Evolutionary conservation across 2,888 invertebrate species (phyloP).

Genomic region (Dicycla oo): DNA sequence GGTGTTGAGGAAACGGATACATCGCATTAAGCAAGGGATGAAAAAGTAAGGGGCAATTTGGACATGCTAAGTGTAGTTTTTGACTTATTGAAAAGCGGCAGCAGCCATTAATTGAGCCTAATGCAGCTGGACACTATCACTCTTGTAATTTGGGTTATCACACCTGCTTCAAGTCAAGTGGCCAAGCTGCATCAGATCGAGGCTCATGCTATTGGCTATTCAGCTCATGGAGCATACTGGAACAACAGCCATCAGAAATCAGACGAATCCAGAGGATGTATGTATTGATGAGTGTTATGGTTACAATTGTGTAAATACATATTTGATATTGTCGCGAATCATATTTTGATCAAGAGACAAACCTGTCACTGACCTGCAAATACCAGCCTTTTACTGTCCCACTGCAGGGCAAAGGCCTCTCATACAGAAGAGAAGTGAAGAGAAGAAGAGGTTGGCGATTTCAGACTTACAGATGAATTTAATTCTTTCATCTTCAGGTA

Average conservation of each 20-base stretch:
- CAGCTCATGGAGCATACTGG: too few species aligned
- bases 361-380: too few species aligned
- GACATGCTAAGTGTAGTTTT: constrained; percentile 1
- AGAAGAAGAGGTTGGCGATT: too few species aligned
- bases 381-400: too few species aligned
- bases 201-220: neutral
- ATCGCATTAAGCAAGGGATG: constrained; percentile 97
- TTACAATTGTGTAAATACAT: too few species aligned
- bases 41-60: constrained; percentile 89
- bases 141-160: constrained; percentile 3
- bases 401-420: too few species aligned
- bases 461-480: neutral
- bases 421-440: too few species aligned
- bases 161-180: neutral
- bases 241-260: neutral
- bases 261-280: too few species aligned
- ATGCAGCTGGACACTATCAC: neutral
- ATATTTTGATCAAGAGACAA: too few species aligned
- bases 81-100: neutral
- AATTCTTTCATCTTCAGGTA: constrained; percentile 86
- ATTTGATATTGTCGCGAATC: too few species aligned
- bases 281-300: too few species aligned
- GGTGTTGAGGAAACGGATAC: constrained; percentile 96
- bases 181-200: neutral
- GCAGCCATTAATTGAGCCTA: neutral